Percentiles rank a stretch among this genome's conserved stretches.
Conservation (phyloP, 1,140 invertebrate genomes). For the Ctenoplectra terminalis region DNA sequence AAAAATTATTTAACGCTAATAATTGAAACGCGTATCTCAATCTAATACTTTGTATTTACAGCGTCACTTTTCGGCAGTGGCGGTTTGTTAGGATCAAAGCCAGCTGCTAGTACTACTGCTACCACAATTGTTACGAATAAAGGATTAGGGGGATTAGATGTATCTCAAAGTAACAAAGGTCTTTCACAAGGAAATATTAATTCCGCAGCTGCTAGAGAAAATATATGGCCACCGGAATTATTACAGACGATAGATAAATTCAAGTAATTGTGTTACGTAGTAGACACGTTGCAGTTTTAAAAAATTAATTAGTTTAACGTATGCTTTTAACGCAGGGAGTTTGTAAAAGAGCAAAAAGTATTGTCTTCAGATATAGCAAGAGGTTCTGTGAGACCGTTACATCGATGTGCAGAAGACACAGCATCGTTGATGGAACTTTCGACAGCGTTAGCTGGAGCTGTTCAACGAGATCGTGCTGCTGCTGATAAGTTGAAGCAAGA, state of each 20-base stretch:
- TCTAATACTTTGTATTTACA: conserved; percentile 60
- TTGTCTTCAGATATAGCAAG: conserved; percentile 92
- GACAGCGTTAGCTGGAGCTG: conserved; percentile 85
- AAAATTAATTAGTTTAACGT: neutral
- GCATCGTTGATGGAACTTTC: conserved; percentile 87
- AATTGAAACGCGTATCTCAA: conserved; percentile 46
- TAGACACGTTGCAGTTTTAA: neutral
- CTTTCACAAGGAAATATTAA: conserved; percentile 83
- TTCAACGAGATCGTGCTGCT: conserved; percentile 86
- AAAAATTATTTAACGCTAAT: conserved; percentile 35
- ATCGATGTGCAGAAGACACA: conserved; percentile 86
- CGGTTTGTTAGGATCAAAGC: conserved; percentile 78
- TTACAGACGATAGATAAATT: conserved; percentile 84
- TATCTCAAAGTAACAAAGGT: conserved; percentile 83
- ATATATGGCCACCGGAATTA: conserved; percentile 89
- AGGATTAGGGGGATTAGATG: conserved; percentile 87
- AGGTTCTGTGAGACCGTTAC: conserved; percentile 87
- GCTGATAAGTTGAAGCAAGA: conserved; percentile 89
- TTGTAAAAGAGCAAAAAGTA: conserved; percentile 92
- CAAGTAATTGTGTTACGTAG: conserved; percentile 81
- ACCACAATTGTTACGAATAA: conserved; percentile 74
- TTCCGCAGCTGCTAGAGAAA: conserved; percentile 87
- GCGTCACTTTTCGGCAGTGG: conserved; percentile 74
- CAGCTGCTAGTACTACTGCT: conserved; percentile 70
- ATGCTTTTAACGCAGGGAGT: conserved; percentile 86